These are phyloP conservation scores for Rhinatrema bivittatum DNA, from an alignment of 2,797 vertebrate genomes.

Conservation along the genomic window DNA sequence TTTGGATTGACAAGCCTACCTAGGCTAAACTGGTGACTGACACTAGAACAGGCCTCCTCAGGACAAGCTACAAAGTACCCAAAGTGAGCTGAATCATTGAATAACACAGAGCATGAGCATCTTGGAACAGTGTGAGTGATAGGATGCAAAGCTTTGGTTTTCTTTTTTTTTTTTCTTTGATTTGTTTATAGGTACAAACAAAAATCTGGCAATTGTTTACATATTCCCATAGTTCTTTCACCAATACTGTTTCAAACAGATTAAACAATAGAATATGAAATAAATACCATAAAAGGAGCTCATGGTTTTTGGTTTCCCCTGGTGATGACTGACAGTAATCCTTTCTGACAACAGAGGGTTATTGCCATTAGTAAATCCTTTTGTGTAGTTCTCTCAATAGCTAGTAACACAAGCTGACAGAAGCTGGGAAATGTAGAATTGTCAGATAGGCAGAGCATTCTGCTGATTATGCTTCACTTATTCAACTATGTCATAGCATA, in stretches of 20 bases:
- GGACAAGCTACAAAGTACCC: constrained; percentile 24
- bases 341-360: constrained; percentile 46
- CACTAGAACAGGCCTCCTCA: constrained; percentile 32
- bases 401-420: constrained; percentile 44
- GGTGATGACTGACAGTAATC: constrained; percentile 53
- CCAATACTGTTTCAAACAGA: constrained; percentile 53
- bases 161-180: constrained; percentile 35
- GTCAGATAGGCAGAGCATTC: constrained; percentile 2
- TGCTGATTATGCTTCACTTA: background rate
- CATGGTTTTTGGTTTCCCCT: constrained; percentile 36
- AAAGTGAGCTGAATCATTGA: constrained; percentile 31
- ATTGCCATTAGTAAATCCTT: constrained; percentile 51
- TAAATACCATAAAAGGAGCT: constrained; percentile 53
- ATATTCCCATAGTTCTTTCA: constrained; percentile 62
- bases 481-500: background rate
- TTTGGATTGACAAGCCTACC: no score
- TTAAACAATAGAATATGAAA: constrained; percentile 55
- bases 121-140: constrained; percentile 28
- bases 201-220: constrained; percentile 49
- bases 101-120: constrained; percentile 28
- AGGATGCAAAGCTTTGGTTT: constrained; percentile 38
- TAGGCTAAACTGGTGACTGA: constrained; percentile 29
- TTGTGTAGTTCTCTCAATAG: constrained; percentile 33
- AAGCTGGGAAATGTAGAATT: constrained; percentile 41
- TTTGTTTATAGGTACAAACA: constrained; percentile 59